A percentile compares a stretch with the other conserved stretches of the same genome.
Evolutionary conservation across 2,113 vertebrate species (phyloP).

Genomic region (Nymphicus hollandicus): DNA sequence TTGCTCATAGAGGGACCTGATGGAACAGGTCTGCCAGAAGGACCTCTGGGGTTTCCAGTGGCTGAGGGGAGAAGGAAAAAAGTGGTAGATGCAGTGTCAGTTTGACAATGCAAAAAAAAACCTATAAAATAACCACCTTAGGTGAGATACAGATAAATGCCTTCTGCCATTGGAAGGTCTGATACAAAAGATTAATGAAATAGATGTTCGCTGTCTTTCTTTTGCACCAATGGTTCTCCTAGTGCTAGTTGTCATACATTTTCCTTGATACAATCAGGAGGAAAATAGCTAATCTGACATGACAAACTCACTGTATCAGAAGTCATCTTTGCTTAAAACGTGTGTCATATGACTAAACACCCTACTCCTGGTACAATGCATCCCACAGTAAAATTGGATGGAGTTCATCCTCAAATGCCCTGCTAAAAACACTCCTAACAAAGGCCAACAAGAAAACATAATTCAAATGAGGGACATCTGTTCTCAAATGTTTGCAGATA

Average conservation of each 20-base stretch:
- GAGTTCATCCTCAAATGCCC: conserved; percentile 35
- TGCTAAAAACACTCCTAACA: conserved; percentile 59
- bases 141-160: not conserved
- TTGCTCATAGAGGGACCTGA: not conserved
- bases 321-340: conserved; percentile 45
- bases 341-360: conserved; percentile 41
- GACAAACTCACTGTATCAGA: conserved; percentile 56
- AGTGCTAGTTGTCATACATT: not conserved
- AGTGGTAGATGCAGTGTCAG: not conserved
- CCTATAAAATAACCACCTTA: not conserved
- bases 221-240: not conserved
- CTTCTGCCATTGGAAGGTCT: not conserved
- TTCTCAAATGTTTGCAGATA: conserved; percentile 65
- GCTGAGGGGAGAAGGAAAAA: not conserved
- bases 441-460: conserved; percentile 64
- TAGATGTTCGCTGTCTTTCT: not conserved
- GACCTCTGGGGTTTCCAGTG: not conserved
- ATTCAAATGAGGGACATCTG: conserved; percentile 72
- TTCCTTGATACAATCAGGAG: not conserved
- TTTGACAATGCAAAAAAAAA: not conserved
- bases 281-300: conserved; percentile 39
- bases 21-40: accelerated
- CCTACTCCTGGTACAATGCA: conserved; percentile 31
- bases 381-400: conserved; percentile 33
- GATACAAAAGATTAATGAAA: not conserved